Percentiles rank a stretch among this genome's conserved stretches.
These are phyloP conservation scores for Ophioninae sp. DNA, from an alignment of 2,888 invertebrate species.

Conservation along the genomic window DNA sequence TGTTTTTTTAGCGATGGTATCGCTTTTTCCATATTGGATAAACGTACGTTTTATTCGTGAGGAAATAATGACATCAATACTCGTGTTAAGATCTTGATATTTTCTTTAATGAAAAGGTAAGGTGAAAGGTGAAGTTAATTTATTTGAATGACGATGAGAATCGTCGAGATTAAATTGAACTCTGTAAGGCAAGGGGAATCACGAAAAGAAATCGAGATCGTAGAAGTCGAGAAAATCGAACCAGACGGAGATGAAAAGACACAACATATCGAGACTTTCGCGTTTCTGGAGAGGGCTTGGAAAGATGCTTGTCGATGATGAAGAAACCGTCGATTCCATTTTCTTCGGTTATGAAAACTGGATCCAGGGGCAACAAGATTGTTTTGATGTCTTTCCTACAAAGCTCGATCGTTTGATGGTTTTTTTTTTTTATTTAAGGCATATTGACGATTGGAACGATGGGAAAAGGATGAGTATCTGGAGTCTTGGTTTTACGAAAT, in stretches of 20 bases:
- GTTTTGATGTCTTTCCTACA: conserved; percentile 40
- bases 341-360: conserved; percentile 34
- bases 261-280: conserved; percentile 29
- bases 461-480: background rate
- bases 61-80: background rate
- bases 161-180: no score
- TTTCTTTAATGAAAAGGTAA: no score
- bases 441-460: background rate
- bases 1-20: background rate
- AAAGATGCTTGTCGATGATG: background rate
- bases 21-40: background rate
- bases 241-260: background rate
- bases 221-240: conserved; percentile 13
- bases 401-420: conserved; percentile 30
- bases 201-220: background rate
- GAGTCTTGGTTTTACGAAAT: background rate
- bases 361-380: conserved; percentile 31
- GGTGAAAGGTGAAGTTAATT: no score
- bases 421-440: conserved; percentile 4
- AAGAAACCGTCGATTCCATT: conserved; percentile 43
- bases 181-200: conserved; percentile 5
- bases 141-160: no score
- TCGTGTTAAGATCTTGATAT: background rate
- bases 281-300: conserved; percentile 19
- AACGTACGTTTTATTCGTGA: background rate